These are phyloP conservation scores for Jacana jacana DNA, from an alignment of 2,113 vertebrate species.

Conservation along the genomic window DNA sequence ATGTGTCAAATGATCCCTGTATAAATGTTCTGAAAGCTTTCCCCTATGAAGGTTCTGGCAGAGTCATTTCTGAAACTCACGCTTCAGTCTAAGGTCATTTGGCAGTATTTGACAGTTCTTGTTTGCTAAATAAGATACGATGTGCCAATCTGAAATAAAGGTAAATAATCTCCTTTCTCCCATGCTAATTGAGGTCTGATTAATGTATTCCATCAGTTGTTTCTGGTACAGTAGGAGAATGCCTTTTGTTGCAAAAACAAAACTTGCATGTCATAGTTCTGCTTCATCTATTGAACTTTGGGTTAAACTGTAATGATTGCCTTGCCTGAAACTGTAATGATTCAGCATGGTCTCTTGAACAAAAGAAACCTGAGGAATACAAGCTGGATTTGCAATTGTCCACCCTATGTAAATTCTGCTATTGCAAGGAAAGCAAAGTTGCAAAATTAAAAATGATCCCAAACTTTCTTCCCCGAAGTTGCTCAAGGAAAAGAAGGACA, in stretches of 20 bases:
- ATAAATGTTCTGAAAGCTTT: slow-evolving; percentile 72
- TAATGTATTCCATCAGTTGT: slow-evolving; percentile 55
- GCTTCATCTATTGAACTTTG: slow-evolving; percentile 28
- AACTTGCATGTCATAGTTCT: background rate
- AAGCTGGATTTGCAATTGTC: background rate
- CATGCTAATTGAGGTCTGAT: slow-evolving; percentile 70
- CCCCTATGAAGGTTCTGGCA: slow-evolving; percentile 65
- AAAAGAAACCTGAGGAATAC: background rate
- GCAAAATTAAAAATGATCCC: background rate
- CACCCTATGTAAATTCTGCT: background rate
- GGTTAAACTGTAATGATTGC: slow-evolving; percentile 5
- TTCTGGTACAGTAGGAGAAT: slow-evolving; percentile 25
- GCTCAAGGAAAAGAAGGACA: background rate
- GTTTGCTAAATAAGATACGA: slow-evolving; percentile 73
- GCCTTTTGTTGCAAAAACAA: slow-evolving; percentile 61
- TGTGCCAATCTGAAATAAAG: slow-evolving; percentile 75
- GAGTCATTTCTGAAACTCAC: slow-evolving; percentile 71
- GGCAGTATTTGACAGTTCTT: slow-evolving; percentile 70
- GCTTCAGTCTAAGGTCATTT: slow-evolving; percentile 56
- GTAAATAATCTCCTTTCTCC: slow-evolving; percentile 78
- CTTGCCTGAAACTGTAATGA: slow-evolving; percentile 13
- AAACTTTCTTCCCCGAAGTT: background rate
- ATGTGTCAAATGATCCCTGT: slow-evolving; percentile 55
- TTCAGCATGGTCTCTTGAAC: background rate
- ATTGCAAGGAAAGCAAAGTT: background rate